Conservation (phyloP, 2,888 invertebrate genomes). For the Plagodis pulveraria region DNA sequence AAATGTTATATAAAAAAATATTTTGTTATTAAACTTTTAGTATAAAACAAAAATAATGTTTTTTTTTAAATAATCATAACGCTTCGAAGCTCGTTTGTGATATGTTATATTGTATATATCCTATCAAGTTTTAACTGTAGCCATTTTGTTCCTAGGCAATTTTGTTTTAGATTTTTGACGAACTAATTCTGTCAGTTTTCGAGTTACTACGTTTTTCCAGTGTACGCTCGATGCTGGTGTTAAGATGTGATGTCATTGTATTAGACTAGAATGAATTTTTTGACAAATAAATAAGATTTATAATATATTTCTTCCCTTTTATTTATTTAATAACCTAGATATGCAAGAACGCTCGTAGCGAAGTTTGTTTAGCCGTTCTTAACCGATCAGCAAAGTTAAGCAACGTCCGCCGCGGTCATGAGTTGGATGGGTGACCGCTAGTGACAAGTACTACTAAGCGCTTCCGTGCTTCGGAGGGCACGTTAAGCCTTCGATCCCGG, state of each 20-base stretch:
- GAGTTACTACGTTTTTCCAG: constrained; percentile 37
- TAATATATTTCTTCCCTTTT: constrained; percentile 45
- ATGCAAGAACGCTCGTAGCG: too few species aligned
- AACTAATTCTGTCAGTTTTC: constrained; percentile 34
- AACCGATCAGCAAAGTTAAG: too few species aligned
- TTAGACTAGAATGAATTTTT: constrained; percentile 53
- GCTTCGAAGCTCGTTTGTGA: constrained; percentile 48
- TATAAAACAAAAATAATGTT: not conserved
- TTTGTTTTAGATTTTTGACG: constrained; percentile 43
- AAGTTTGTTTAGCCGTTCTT: too few species aligned
- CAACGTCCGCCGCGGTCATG: too few species aligned
- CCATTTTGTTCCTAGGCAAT: constrained; percentile 53
- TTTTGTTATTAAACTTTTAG: too few species aligned
- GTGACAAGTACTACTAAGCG: too few species aligned
- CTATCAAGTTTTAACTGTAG: constrained; percentile 38
- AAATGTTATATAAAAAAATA: too few species aligned
- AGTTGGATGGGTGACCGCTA: too few species aligned
- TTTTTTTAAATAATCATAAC: constrained; percentile 2
- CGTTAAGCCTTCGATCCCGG: too few species aligned
- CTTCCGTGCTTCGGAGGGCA: too few species aligned
- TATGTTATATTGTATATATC: constrained; percentile 53
- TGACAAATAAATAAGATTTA: constrained; percentile 66
- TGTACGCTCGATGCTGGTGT: constrained; percentile 39
- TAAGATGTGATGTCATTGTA: constrained; percentile 50
- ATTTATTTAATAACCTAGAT: not conserved